Percentiles rank a stretch among this genome's conserved stretches.
phyloP scores from a whole-genome alignment of 2,797 vertebrate genomes.

The Alcedo atthis region DNA sequence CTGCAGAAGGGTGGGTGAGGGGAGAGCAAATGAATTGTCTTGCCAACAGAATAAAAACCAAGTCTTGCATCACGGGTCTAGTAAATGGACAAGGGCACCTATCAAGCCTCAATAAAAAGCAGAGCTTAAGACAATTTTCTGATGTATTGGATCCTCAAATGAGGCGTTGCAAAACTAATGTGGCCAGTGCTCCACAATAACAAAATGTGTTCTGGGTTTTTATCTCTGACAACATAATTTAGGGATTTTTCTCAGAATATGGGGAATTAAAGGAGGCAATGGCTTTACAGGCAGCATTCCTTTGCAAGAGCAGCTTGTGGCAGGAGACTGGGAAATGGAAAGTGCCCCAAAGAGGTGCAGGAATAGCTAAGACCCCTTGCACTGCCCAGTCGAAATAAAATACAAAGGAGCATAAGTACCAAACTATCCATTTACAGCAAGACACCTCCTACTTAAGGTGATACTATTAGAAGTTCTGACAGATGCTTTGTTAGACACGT shows the following conservation, averaged over 20 bases:
- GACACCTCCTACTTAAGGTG: neutral
- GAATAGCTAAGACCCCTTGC: neutral
- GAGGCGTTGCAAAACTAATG: neutral
- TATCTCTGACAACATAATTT: slow-evolving; percentile 9
- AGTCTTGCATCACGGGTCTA: neutral
- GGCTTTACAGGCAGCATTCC: neutral
- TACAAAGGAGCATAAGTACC: neutral
- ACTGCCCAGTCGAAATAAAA: neutral
- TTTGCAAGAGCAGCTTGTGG: neutral
- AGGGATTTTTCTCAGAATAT: neutral
- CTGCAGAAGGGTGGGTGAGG: neutral
- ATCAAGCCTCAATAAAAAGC: slow-evolving; percentile 15
- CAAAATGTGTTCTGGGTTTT: neutral
- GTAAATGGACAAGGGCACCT: neutral
- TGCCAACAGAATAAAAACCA: neutral
- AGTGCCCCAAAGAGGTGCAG: neutral
- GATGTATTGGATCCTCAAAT: slow-evolving; percentile 20
- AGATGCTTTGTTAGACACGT: rapidly evolving
- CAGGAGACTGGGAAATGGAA: slow-evolving; percentile 10
- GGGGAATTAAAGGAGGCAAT: neutral
- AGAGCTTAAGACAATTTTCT: slow-evolving; percentile 41
- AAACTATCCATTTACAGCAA: neutral
- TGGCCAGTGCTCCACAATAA: neutral
- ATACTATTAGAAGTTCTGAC: neutral
- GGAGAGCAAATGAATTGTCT: neutral